Evolutionary conservation across 92 coral and sea anemone genomes (phyloP), one percentile per base, ranked within the genome.

Genomic region (Umimayanthus chanpuru): DNA sequence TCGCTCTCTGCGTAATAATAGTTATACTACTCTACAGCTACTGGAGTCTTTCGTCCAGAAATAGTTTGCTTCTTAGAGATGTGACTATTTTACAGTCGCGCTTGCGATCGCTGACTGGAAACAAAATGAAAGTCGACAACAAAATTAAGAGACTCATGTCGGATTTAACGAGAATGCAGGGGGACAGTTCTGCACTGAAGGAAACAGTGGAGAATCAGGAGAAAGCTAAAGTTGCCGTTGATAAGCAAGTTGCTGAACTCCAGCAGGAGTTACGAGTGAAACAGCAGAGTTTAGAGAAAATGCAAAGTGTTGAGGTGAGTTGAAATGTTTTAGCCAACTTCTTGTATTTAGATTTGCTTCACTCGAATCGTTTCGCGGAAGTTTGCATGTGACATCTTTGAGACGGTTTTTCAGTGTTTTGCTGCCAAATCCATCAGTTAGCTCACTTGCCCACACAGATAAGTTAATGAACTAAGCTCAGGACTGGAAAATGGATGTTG

Each of bases 41-140:
- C 87, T 95, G 98, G 98, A 94, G 96, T 71, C 94, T 92, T 86
- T 93, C 98, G 18, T 95, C 98, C 82, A 91, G 94, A 78, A 95
- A 95, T 85, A 92, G 89, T 80, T 79, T 85, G 86, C 92, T 95
- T 26, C 87, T 95, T 73, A 81, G 82, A 58, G 98, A 95, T 85
- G 94, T 94, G 47, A 77, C 93, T 44, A 65, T 93, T 64, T 78
- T 95, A 40, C 96, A 94, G 47, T 90, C 94, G 39, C 94, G 94
- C 41, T 43, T 95, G 73, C 93, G 96, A 21, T 81, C 81, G 77
- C 76, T 95, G 39, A 85, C 94, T n/a, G 81, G 85, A 12, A 88
- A 89, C 84, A 93, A 93, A 47, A 77, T 90, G 18, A 81, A 79
- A 5, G 82, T 87, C 25, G 96, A 93, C 53, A 90, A 90, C 71